Base-by-base conservation (phyloP, 2,797 vertebrate genomes). In the Botia almorhae region DNA sequence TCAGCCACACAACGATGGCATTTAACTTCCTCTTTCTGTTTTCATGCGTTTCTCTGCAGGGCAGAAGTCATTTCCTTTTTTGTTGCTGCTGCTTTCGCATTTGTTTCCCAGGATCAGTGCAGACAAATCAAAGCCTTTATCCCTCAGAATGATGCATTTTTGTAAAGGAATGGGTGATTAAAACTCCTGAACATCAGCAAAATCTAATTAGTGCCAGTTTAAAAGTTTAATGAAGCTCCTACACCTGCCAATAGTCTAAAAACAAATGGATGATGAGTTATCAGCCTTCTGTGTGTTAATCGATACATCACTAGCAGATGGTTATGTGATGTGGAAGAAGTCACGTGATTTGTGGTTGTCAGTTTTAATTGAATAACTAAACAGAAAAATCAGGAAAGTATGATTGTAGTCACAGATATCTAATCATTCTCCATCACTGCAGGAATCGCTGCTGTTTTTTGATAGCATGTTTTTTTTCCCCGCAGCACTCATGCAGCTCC, bases 51-150 rank as follows among this genome's bases (percentile, higher is more conserved):
- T 80, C 43, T 67, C 78, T 58, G 68, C 60, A 43, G 76, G 63
- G 69, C 23, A 77, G 67, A 46, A 63, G 26, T 58, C 48, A 53
- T 70, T 81, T 83, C 75, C 81, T 69, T 53, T 53, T 70, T 80
- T 83, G 39, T 60, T 74, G 78, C 53, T 61, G 79, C 56, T 65
- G 55, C 23, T 23, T 71, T 76, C 77, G 76, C 76, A 67, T 23
- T 67, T 10, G 39, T 43, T 43, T 43, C 39, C 39, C 39, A 43
- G 50, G 13, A 51, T 51, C 4, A 51, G 13, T 14, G 13, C 50
- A 51, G 16, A 51, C 50, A 5, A 51, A 14, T 16, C 16, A 17
- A 69, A 67, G 55, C 43, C 78, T 75, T 68, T n/a, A 68, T 50
- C 58, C 46, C 17, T 1, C 13, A 23, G 11, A 46, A 68, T 68